Percentiles rank a stretch among this genome's conserved stretches.
These are phyloP conservation scores for Lithobates pipiens DNA, from an alignment of 2,797 vertebrate species.

Conservation along the genomic window DNA sequence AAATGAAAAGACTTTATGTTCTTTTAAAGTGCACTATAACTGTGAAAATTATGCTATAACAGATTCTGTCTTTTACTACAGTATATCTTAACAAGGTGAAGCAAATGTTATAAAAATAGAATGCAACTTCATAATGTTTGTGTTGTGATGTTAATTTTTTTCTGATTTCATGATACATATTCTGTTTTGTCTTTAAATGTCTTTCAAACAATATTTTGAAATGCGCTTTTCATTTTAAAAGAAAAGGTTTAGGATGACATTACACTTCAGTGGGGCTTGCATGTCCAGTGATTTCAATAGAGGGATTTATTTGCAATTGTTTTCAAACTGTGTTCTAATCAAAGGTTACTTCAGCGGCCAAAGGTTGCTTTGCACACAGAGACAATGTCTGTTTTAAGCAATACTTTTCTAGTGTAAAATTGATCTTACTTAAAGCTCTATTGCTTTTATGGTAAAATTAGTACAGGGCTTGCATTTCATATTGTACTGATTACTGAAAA, in stretches of 20 bases:
- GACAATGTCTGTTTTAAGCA: slow-evolving; percentile 57
- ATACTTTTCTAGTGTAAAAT: slow-evolving; percentile 24
- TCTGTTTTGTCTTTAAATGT: not conserved
- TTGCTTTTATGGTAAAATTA: slow-evolving; percentile 67
- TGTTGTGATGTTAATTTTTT: not conserved
- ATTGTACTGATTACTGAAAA: slow-evolving; percentile 58
- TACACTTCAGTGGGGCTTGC: slow-evolving; percentile 43
- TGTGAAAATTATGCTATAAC: not conserved
- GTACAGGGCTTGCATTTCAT: slow-evolving; percentile 57
- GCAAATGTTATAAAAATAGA: not conserved
- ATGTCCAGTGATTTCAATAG: slow-evolving; percentile 55
- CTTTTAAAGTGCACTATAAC: not conserved
- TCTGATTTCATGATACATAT: not conserved
- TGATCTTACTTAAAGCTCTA: slow-evolving; percentile 58
- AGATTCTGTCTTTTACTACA: not conserved
- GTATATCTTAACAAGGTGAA: not conserved
- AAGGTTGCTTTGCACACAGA: slow-evolving; percentile 60
- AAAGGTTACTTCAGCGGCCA: slow-evolving; percentile 51
- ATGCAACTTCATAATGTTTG: not conserved
- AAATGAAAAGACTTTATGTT: no score
- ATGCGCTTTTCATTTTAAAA: not conserved
- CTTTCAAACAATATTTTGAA: slow-evolving; percentile 29
- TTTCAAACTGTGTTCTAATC: slow-evolving; percentile 59
- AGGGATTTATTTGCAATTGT: slow-evolving; percentile 59
- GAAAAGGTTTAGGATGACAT: slow-evolving; percentile 33